Evolutionary conservation across 2,797 vertebrate species (phyloP), one percentile per base, ranked within the genome.

Genomic region (Squalus acanthias): DNA sequence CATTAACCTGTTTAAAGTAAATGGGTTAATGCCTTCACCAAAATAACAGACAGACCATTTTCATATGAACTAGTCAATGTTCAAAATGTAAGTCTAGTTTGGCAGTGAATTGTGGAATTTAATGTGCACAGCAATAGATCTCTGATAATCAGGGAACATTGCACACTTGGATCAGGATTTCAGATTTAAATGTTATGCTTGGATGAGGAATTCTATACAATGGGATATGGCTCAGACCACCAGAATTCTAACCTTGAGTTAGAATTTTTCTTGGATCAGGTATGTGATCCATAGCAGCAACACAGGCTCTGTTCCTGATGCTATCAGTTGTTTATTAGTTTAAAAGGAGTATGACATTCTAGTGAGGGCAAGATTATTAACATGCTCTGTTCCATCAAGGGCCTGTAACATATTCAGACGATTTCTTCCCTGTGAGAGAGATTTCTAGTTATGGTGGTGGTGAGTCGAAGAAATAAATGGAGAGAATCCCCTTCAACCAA

Each of bases 241-340:
- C 89, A 92, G 57, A 92, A 33, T 65, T 92, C 89, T 65, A 67
- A 92, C 89, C 33, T 39, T 92, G 33, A 13, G 33, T 65, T 92
- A 63, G 29, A n/a, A n/a, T 67, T 92, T 89, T 60, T 92, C 29
- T 65, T 92, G 60, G 89, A 92, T 92, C 60, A 67, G 60, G 89
- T 92, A 65, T 65, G 60, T n/a, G 89, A 92, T 8, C 33, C 60
- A 39, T 65, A n/a, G 63, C 15, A 92, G 33, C 7, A 92, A 8
- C 39, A 65, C 33, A 60, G 15, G 39, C 17, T 92, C 60, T n/a
- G 57, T 91, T 92, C 29, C n/a, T 67, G 33, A 92, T 92, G 17
- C 33, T 20, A 92, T 65, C 63, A 67, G 89, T 39, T 92, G 17
- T 65, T 92, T 67, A 65, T n/a, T 92, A 92, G 89, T 92, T 92